These are phyloP conservation scores for Pterostichus madidus DNA, from an alignment of 2,888 invertebrate genomes.

Conservation along the genomic window DNA sequence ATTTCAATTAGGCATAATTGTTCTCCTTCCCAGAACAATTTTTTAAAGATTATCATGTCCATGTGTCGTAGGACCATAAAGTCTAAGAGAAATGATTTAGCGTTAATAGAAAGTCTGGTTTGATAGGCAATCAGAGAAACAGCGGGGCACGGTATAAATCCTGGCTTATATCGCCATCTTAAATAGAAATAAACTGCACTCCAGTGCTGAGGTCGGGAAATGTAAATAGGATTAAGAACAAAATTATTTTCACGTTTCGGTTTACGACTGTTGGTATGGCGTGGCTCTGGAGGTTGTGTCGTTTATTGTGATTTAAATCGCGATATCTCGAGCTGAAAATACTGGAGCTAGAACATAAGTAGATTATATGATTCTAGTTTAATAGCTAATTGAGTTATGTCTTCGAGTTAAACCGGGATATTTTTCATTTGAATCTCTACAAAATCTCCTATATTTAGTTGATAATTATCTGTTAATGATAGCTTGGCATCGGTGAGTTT, in stretches of 20 bases:
- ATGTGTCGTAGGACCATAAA: neutral
- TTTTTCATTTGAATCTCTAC: too few relatives aligned
- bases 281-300: slow-evolving; percentile 6
- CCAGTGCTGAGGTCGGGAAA: neutral
- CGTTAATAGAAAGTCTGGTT: neutral
- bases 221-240: slow-evolving; percentile 23
- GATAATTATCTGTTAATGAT: too few relatives aligned
- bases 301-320: slow-evolving; percentile 1
- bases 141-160: slow-evolving; percentile 13
- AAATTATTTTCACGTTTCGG: slow-evolving; percentile 8
- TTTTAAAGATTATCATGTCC: too few relatives aligned
- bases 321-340: too few relatives aligned
- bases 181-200: slow-evolving; percentile 8
- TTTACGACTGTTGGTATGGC: slow-evolving; percentile 15
- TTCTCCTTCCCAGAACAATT: too few relatives aligned
- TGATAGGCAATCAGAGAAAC: slow-evolving; percentile 12
- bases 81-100: neutral
- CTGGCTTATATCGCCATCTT: slow-evolving; percentile 18
- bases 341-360: too few relatives aligned
- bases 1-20: too few relatives aligned
- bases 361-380: too few relatives aligned
- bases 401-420: too few relatives aligned
- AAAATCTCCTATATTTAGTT: too few relatives aligned
- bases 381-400: too few relatives aligned
- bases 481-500: too few relatives aligned